These are phyloP conservation scores for Drepanosiphum platanoidis DNA, from an alignment of 2,888 invertebrate genomes.

Conservation along the genomic window DNA sequence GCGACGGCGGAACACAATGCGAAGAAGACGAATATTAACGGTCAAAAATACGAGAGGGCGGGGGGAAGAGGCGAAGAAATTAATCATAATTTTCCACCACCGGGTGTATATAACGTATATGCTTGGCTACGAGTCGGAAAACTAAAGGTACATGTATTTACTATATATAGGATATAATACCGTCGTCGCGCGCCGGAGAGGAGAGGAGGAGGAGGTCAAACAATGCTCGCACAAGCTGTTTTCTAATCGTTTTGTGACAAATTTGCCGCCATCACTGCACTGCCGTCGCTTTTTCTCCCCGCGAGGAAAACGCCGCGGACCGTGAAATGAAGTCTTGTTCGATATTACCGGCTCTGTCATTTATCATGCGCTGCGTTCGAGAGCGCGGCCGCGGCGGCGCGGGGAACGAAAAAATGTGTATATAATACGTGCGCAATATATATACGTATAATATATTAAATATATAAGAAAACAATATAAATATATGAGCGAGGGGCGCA, in stretches of 20 bases:
- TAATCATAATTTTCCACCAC: slow-evolving; percentile 40
- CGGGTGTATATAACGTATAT: not conserved
- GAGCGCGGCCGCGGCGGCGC: not conserved
- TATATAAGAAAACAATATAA: slow-evolving; percentile 53
- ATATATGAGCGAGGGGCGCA: slow-evolving; percentile 24
- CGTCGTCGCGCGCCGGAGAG: too few relatives aligned
- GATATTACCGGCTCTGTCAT: slow-evolving; percentile 51
- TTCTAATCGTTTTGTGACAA: slow-evolving; percentile 57
- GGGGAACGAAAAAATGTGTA: slow-evolving; percentile 36
- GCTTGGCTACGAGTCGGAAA: not conserved
- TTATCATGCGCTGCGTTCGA: slow-evolving; percentile 40
- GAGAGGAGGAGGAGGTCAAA: slow-evolving; percentile 9
- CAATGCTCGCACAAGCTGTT: slow-evolving; percentile 19
- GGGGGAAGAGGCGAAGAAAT: not conserved
- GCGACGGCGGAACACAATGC: not conserved
- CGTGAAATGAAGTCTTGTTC: slow-evolving; percentile 61
- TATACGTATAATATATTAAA: slow-evolving; percentile 1
- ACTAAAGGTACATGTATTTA: not conserved
- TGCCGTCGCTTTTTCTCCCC: not conserved
- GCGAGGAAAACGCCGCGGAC: slow-evolving; percentile 27
- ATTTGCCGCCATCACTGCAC: slow-evolving; percentile 12
- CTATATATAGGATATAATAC: too few relatives aligned
- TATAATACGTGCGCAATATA: not conserved
- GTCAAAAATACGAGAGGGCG: slow-evolving; percentile 28
- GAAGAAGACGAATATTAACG: slow-evolving; percentile 16